Conservation (phyloP, 1,140 invertebrate species). For the Hycleus cichorii region DNA sequence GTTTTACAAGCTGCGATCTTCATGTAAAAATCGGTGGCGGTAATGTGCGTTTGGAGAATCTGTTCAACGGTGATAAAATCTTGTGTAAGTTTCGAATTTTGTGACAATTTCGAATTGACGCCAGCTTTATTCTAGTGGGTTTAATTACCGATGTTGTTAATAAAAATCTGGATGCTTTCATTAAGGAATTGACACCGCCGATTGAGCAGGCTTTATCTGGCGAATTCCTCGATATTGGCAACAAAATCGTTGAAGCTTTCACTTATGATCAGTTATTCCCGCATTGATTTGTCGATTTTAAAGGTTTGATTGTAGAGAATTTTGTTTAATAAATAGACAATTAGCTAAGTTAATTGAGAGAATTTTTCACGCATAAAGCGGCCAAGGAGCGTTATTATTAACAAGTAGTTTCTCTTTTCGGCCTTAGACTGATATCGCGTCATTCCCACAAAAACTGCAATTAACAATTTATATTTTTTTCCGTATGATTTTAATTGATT, state of each 20-base stretch:
- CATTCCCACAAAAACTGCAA: too few relatives aligned
- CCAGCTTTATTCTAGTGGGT: slow-evolving; percentile 38
- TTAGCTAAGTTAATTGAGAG: too few relatives aligned
- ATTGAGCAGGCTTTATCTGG: slow-evolving; percentile 49
- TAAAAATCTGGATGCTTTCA: slow-evolving; percentile 51
- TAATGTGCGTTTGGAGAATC: slow-evolving; percentile 50
- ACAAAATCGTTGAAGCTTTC: slow-evolving; percentile 49
- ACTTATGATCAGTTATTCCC: slow-evolving; percentile 53
- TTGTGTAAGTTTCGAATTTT: slow-evolving; percentile 36
- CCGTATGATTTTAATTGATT: too few relatives aligned
- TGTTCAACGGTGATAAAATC: slow-evolving; percentile 54
- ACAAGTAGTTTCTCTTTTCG: too few relatives aligned
- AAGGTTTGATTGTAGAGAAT: too few relatives aligned
- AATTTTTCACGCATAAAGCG: too few relatives aligned
- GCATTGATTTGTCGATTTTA: too few relatives aligned
- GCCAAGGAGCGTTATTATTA: too few relatives aligned
- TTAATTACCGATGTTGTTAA: slow-evolving; percentile 57
- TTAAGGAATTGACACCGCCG: slow-evolving; percentile 50
- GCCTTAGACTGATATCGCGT: too few relatives aligned
- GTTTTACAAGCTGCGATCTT: slow-evolving; percentile 45
- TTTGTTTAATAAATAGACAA: too few relatives aligned
- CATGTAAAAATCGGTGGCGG: slow-evolving; percentile 53
- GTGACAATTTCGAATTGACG: not conserved
- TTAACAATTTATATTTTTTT: too few relatives aligned
- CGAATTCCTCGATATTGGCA: slow-evolving; percentile 49